phyloP scores from a whole-genome alignment of 1,140 invertebrate genomes.

The Vanessa atalanta region DNA sequence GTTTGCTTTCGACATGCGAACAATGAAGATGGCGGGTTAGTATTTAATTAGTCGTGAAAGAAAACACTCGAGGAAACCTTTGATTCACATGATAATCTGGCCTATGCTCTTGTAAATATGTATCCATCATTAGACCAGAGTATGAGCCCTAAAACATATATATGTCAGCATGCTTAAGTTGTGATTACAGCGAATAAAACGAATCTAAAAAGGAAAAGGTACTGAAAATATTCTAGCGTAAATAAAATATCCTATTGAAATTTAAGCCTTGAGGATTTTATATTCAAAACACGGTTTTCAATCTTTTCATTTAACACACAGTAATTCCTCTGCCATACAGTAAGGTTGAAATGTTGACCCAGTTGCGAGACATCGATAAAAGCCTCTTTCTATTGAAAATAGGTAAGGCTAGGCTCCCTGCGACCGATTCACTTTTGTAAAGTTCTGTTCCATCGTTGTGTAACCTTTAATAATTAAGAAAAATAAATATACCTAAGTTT shows the following conservation, averaged over 20 bases:
- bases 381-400: slow-evolving; percentile 58
- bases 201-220: neutral
- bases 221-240: neutral
- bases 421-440: neutral
- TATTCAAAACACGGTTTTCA: slow-evolving; percentile 20
- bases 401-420: slow-evolving; percentile 19
- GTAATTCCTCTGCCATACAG: slow-evolving; percentile 33
- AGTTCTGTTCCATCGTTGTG: too few relatives aligned
- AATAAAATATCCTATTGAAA: slow-evolving; percentile 9
- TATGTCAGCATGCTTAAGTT: too few relatives aligned
- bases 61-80: too few relatives aligned
- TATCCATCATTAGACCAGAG: too few relatives aligned
- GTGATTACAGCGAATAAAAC: neutral
- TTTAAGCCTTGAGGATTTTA: slow-evolving; percentile 8
- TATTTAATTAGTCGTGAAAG: too few relatives aligned
- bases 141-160: too few relatives aligned
- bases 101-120: too few relatives aligned
- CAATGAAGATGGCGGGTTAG: too few relatives aligned
- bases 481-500: too few relatives aligned
- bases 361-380: slow-evolving; percentile 58
- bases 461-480: too few relatives aligned
- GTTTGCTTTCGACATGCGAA: too few relatives aligned
- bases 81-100: too few relatives aligned
- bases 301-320: slow-evolving; percentile 34
- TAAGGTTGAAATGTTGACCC: slow-evolving; percentile 53